phyloP scores from a whole-genome alignment of 2,888 invertebrate genomes.

The Drosophila picticornis region DNA sequence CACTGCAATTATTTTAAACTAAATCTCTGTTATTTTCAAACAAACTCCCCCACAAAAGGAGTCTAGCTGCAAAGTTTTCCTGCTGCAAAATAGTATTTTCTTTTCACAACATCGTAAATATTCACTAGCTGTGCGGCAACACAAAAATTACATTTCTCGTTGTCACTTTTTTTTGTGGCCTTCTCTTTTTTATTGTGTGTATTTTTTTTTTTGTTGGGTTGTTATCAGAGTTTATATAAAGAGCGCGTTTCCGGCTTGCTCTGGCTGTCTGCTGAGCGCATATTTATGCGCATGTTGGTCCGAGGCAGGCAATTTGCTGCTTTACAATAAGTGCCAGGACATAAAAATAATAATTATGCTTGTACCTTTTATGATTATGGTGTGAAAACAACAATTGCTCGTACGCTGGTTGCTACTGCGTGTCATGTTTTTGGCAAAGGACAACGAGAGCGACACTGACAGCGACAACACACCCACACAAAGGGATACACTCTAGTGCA shows the following conservation, averaged over 20 bases:
- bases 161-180: constrained; percentile 45
- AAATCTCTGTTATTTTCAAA: constrained; percentile 22
- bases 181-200: background rate
- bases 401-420: constrained; percentile 21
- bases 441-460: constrained; percentile 29
- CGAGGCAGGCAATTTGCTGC: constrained; percentile 78
- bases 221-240: constrained; percentile 50
- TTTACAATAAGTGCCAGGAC: constrained; percentile 80
- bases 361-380: constrained; percentile 82
- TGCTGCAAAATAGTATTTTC: constrained; percentile 31
- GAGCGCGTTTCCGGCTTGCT: constrained; percentile 38
- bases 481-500: constrained; percentile 44
- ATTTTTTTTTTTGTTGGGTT: background rate
- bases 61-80: constrained; percentile 13
- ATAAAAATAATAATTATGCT: constrained; percentile 83
- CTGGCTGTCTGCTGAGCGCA: constrained; percentile 30
- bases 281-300: constrained; percentile 64
- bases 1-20: background rate
- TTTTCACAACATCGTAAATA: constrained; percentile 60
- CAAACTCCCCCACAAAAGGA: background rate
- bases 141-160: constrained; percentile 57
- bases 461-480: constrained; percentile 30
- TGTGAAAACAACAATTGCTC: constrained; percentile 79
- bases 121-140: constrained; percentile 60
- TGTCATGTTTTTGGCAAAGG: constrained; percentile 33